Conservation (phyloP, 2,888 invertebrate genomes). For the Phragmatobia fuliginosa region DNA sequence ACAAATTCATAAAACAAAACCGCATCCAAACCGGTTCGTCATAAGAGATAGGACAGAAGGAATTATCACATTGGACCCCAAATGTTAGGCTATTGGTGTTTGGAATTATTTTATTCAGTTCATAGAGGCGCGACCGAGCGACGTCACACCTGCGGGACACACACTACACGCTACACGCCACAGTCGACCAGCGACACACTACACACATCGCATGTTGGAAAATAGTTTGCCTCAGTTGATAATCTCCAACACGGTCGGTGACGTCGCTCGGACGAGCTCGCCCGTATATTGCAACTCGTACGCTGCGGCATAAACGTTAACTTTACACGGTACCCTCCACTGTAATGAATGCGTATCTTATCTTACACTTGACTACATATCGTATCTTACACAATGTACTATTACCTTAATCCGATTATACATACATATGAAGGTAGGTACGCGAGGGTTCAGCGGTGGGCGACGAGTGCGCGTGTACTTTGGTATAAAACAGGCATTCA, state of each 20-base stretch:
- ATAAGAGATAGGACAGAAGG: constrained; percentile 34
- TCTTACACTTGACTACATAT: neutral
- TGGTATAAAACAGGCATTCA: constrained; percentile 15
- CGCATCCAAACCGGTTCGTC: constrained; percentile 20
- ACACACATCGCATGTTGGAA: no score
- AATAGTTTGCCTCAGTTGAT: no score
- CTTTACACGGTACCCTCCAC: constrained; percentile 1
- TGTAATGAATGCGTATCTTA: constrained; percentile 17
- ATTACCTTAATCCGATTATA: neutral
- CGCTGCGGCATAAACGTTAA: neutral
- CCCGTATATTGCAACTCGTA: no score
- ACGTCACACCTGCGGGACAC: no score
- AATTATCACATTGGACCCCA: constrained; percentile 45
- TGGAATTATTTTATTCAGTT: neutral
- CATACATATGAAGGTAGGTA: constrained; percentile 4
- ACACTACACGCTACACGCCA: no score
- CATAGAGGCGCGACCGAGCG: neutral
- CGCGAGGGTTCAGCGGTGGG: neutral
- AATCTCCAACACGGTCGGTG: no score
- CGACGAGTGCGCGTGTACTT: neutral
- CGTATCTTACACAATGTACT: neutral
- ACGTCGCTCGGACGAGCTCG: no score
- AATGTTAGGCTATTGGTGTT: constrained; percentile 22
- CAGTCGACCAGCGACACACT: no score
- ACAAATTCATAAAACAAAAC: constrained; percentile 1